Conservation (phyloP, 1,140 invertebrate genomes). For the Asobara japonica region DNA sequence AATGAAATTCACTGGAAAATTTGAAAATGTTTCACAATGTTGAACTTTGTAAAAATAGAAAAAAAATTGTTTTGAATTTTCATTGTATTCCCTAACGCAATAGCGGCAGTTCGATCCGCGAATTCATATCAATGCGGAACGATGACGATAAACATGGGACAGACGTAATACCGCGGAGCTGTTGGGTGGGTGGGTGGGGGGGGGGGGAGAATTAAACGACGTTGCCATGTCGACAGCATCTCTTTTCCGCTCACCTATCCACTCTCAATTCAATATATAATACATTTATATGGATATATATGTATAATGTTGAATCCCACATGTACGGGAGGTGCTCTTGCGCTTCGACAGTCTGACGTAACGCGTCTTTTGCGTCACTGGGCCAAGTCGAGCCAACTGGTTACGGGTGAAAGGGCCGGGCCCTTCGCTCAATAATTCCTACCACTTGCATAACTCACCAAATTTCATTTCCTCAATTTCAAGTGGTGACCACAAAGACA, state of each 20-base stretch:
- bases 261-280: constrained; percentile 15
- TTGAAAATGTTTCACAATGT: too few species aligned
- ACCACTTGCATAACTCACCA: not conserved
- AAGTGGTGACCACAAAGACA: too few species aligned
- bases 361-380: constrained; percentile 31
- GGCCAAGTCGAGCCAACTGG: not conserved
- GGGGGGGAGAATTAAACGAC: constrained; percentile 25
- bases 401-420: not conserved
- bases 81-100: too few species aligned
- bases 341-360: constrained; percentile 26
- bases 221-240: constrained; percentile 35
- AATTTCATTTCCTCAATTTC: not conserved
- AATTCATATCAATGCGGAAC: constrained; percentile 29
- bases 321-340: not conserved
- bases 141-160: constrained; percentile 31
- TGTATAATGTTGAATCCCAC: not conserved
- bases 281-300: constrained; percentile 4
- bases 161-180: constrained; percentile 30
- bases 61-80: too few species aligned
- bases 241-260: constrained; percentile 22
- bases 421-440: constrained; percentile 10
- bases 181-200: not conserved
- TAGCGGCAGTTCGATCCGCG: not conserved
- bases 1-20: too few species aligned
- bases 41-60: too few species aligned